Conservation (phyloP, 2,888 invertebrate genomes). For the Aspidiotus rigidus region DNA sequence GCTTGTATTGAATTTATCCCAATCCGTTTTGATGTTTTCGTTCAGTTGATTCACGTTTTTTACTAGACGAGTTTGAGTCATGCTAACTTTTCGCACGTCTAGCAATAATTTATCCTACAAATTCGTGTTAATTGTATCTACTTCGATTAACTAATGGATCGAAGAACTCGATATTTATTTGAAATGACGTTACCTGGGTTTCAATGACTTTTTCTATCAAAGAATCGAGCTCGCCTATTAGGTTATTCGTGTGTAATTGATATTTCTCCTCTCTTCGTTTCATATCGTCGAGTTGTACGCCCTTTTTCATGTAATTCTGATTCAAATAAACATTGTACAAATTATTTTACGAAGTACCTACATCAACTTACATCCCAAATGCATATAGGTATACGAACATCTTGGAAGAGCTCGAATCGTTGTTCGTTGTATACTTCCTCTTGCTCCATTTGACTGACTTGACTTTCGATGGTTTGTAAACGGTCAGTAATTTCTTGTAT, state of each 20-base stretch:
- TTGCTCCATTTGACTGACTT: neutral
- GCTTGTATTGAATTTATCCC: too few species aligned
- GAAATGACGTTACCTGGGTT: neutral
- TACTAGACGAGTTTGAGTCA: too few species aligned
- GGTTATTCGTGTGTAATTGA: neutral
- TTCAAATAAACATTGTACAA: neutral
- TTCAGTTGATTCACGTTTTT: too few species aligned
- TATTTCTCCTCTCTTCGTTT: neutral
- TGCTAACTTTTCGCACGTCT: too few species aligned
- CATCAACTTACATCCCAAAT: too few species aligned
- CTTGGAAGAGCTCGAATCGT: neutral
- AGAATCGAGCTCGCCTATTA: neutral
- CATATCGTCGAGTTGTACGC: neutral
- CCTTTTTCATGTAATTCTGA: slow-evolving; percentile 6
- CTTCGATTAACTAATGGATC: too few species aligned
- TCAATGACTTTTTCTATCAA: neutral
- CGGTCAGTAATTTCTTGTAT: neutral
- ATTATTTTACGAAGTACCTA: too few species aligned
- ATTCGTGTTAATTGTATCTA: too few species aligned
- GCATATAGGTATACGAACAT: neutral
- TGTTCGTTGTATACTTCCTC: neutral
- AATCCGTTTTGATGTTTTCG: too few species aligned
- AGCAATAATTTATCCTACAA: too few species aligned
- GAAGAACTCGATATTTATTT: too few species aligned
- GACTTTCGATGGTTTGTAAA: slow-evolving; percentile 12